A percentile compares a stretch with the other conserved stretches of the same genome.
Conservation (phyloP, 2,797 vertebrate species). For the Rhinatrema bivittatum region DNA sequence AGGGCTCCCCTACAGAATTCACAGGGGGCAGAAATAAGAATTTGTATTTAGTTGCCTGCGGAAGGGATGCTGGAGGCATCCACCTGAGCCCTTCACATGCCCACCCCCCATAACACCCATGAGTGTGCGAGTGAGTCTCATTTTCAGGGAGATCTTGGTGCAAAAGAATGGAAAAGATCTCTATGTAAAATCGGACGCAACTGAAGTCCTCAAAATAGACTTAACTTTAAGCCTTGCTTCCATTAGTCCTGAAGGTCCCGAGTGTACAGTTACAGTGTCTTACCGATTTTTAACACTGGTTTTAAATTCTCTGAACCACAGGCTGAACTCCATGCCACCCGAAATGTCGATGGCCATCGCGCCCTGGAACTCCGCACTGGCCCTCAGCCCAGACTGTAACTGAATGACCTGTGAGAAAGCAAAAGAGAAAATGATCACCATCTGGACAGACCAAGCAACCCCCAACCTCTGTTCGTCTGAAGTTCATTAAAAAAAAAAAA, state of each 20-base stretch:
- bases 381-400: constrained; percentile 83
- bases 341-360: constrained; percentile 92
- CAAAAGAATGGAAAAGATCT: too few species aligned
- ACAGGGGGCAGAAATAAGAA: background rate
- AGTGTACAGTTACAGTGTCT: background rate
- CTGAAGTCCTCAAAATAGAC: too few species aligned
- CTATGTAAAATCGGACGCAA: too few species aligned
- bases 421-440: constrained; percentile 1
- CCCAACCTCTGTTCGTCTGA: too few species aligned
- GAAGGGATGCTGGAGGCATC: background rate
- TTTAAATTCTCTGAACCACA: constrained; percentile 98
- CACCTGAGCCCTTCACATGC: too few species aligned
- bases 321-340: constrained; percentile 94
- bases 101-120: too few species aligned
- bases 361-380: constrained; percentile 74
- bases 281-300: constrained; percentile 91
- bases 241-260: too few species aligned
- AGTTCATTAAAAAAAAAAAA: background rate
- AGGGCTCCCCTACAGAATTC: constrained; percentile 70
- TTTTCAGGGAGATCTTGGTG: too few species aligned
- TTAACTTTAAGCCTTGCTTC: too few species aligned
- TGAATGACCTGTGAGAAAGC: constrained; percentile 70
- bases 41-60: background rate
- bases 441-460: background rate
- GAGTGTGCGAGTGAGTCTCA: too few species aligned